Evolutionary conservation across 1,140 invertebrate species (phyloP).

Genomic region (Platorchestia sp.): DNA sequence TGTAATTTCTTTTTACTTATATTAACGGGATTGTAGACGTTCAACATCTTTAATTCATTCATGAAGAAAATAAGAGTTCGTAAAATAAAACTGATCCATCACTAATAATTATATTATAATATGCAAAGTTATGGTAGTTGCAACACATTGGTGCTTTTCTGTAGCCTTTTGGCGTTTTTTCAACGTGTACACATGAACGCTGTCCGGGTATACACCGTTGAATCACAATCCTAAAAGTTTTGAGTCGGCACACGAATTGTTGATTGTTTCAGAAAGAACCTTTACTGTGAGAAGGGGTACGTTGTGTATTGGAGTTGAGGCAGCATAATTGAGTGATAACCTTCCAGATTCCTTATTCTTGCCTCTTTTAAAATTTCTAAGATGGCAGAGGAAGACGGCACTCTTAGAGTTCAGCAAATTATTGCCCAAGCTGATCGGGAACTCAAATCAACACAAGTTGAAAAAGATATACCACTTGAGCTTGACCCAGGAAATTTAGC

Average conservation of each 20-base stretch:
- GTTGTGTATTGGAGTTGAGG: not conserved
- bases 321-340: not conserved
- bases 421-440: slow-evolving; percentile 56
- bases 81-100: no score
- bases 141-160: not conserved
- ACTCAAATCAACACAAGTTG: slow-evolving; percentile 54
- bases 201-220: not conserved
- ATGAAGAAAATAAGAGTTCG: no score
- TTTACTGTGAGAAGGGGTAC: not conserved
- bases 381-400: slow-evolving; percentile 25
- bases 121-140: no score
- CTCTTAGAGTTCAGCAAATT: slow-evolving; percentile 31
- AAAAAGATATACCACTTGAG: slow-evolving; percentile 55
- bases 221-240: not conserved
- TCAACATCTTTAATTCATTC: no score
- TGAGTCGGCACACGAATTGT: not conserved
- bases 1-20: no score
- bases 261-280: not conserved
- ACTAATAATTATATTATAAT: no score
- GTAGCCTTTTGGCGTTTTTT: not conserved
- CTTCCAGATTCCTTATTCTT: not conserved
- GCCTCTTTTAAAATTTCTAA: not conserved
- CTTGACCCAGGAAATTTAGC: slow-evolving; percentile 30
- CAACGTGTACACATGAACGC: not conserved
- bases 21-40: no score